Conservation (phyloP, 2,888 invertebrate species). For the Spialia ferax region DNA sequence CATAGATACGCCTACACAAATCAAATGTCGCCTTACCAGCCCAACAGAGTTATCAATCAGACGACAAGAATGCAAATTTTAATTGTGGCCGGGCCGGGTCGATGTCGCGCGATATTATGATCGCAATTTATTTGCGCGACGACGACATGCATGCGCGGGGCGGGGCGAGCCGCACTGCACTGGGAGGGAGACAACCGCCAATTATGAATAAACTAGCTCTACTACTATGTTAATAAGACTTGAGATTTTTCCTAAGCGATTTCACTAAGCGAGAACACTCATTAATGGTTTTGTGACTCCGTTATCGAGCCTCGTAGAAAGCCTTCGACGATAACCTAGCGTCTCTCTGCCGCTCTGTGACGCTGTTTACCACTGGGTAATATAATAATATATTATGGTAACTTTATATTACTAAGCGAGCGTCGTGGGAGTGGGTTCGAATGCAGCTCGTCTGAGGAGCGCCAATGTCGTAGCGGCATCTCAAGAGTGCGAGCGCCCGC, state of each 20-base stretch:
- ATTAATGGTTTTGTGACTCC: slow-evolving; percentile 79
- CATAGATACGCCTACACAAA: slow-evolving; percentile 57
- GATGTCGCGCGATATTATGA: slow-evolving; percentile 72
- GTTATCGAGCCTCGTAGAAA: slow-evolving; percentile 74
- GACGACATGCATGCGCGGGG: slow-evolving; percentile 58
- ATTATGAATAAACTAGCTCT: slow-evolving; percentile 84
- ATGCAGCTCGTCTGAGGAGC: slow-evolving; percentile 39
- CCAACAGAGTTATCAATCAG: slow-evolving; percentile 82
- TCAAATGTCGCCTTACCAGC: slow-evolving; percentile 68
- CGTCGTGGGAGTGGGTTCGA: slow-evolving; percentile 15
- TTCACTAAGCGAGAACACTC: slow-evolving; percentile 76
- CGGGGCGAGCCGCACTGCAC: slow-evolving; percentile 61
- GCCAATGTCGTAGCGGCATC: slow-evolving; percentile 43
- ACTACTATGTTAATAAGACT: slow-evolving; percentile 82
- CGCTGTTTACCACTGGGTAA: slow-evolving; percentile 28
- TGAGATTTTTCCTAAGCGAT: slow-evolving; percentile 82
- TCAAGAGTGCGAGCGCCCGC: slow-evolving; percentile 44
- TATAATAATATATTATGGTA: slow-evolving; percentile 31
- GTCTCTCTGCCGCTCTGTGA: slow-evolving; percentile 48
- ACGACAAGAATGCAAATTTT: slow-evolving; percentile 80
- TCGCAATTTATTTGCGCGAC: slow-evolving; percentile 71
- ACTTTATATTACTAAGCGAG: slow-evolving; percentile 28
- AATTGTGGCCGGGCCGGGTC: slow-evolving; percentile 69
- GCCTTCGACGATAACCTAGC: slow-evolving; percentile 59
- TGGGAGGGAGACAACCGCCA: slow-evolving; percentile 75